Base-by-base conservation (phyloP, 2,888 invertebrate species). In the Andrena minutula region DNA sequence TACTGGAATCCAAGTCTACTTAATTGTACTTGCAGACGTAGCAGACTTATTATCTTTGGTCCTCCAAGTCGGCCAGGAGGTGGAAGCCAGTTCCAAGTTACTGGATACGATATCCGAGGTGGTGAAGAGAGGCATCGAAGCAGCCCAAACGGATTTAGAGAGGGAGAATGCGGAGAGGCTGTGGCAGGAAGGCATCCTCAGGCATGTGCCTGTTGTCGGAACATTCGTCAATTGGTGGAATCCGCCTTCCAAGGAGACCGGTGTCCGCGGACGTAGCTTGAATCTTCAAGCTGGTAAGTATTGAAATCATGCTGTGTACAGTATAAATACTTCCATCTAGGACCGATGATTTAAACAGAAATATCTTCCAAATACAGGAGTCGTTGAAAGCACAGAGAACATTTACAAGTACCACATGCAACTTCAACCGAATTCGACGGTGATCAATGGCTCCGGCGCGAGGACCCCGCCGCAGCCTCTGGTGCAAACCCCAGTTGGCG, bases 181-280 rank as follows among this genome's bases (percentile, higher is more conserved):
- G 12, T 98, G 98, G 97, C 98, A 98, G 93, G 99, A 99, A 94
- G 99, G 99, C 0, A 96, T 99, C 76, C 95, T 99, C 83, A 95
- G 99, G 26, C 98, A 99, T 89, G 98, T 99, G 86, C 99, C 99
- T 0, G 97, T 99, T 2, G 98, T 99, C 77, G 98, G 99, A 0
- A 97, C 98, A 28, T 96, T 99, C 75, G 97, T 99, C 69, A 98
- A 98, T 94, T 99, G 99, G 99, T 99, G 98, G 97, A 97, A 98
- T 66, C 99, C 99, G 8, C 96, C 97, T 4, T 95, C 96, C 30
- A 97, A 97, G 91, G 97, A 97, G 88, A 95, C 96, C 7, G 97
- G 96, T 88, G 97, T 96, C 87, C 97, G 96, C 93, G 99, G 98
- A 65, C 95, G 98, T 91, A 98, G 96, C 94, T 95, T 98, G 84